Evolutionary conservation across 2,113 vertebrate species (phyloP), one percentile per base, ranked within the genome.

Genomic region (Pseudorectes ferrugineus): DNA sequence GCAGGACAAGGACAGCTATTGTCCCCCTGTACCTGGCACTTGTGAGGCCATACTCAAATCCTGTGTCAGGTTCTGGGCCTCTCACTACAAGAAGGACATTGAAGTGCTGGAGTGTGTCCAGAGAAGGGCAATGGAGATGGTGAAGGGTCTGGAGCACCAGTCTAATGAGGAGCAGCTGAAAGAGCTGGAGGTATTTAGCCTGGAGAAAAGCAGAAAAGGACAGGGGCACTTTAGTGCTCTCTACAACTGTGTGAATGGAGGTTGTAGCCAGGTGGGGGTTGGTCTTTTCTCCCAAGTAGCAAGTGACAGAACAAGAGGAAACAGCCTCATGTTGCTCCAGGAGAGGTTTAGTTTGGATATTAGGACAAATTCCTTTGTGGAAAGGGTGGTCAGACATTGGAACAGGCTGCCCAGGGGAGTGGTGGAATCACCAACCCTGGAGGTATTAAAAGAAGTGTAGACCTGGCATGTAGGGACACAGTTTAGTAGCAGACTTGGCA

Each of bases 61-160:
- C 5, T 48, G 4, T 23, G 5, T 17, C 2, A 0, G 5, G 9
- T 42, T 70, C 10, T 55, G 14, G 21, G n/a, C 5, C 7, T 29
- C 18, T 55, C 62, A 28, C 18, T 20, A 8, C 8, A 5, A 63
- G 9, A 28, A 12, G 4, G 15, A 24, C 2, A 7, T 17, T 24
- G 35, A 62, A 12, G 18, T 23, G 22, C 48, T 62, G 6, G 15
- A 55, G 12, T 1, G 0, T 46, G 25, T 31, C 46, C 35, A 42
- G 22, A 83, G 55, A 62, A 70, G 5, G 8, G 3, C 25, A 68
- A 20, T 3, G 4, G 21, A 59, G 7, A 15, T 54, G 16, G 10
- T n/a, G 38, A 75, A 46, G 28, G 4, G 4, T 59, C 28, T 61
- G 25, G 35, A 49, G 14, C 33, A 31, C 31, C 31, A 24, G 14